Conservation (phyloP, 2,797 vertebrate species). For the Sarcoramphus papa region DNA sequence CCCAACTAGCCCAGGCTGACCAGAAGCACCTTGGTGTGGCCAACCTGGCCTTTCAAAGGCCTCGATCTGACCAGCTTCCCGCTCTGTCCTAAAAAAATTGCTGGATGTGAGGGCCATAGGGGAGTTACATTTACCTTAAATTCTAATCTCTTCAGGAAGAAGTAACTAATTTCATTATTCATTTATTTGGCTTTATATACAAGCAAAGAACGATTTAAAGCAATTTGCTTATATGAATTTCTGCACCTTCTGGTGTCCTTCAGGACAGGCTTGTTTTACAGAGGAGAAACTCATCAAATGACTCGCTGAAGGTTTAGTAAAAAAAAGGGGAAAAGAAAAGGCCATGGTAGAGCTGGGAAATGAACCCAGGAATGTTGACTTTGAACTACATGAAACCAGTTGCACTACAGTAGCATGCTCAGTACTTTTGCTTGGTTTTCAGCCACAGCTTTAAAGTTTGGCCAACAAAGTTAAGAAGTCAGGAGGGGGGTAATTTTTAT, state of each 20-base stretch:
- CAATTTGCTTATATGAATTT: neutral
- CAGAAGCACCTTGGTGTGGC: neutral
- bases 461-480: constrained; percentile 55
- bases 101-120: neutral
- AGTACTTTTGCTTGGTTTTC: constrained; percentile 37
- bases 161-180: neutral
- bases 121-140: neutral
- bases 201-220: neutral
- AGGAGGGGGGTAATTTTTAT: constrained; percentile 57
- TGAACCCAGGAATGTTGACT: constrained; percentile 35
- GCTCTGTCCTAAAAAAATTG: neutral
- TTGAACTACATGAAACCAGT: constrained; percentile 48
- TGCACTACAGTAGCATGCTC: neutral
- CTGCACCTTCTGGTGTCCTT: neutral
- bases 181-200: neutral
- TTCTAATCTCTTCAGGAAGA: neutral
- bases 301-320: neutral
- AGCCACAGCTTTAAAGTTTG: constrained; percentile 57
- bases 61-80: neutral
- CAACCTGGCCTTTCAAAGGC: neutral
- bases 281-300: neutral
- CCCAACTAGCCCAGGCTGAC: neutral
- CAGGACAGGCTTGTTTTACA: neutral
- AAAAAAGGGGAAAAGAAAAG: neutral
- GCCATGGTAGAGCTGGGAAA: neutral